Evolutionary conservation across 2,888 invertebrate genomes (phyloP), one percentile per base, ranked within the genome.

Genomic region (Carcina quercana): DNA sequence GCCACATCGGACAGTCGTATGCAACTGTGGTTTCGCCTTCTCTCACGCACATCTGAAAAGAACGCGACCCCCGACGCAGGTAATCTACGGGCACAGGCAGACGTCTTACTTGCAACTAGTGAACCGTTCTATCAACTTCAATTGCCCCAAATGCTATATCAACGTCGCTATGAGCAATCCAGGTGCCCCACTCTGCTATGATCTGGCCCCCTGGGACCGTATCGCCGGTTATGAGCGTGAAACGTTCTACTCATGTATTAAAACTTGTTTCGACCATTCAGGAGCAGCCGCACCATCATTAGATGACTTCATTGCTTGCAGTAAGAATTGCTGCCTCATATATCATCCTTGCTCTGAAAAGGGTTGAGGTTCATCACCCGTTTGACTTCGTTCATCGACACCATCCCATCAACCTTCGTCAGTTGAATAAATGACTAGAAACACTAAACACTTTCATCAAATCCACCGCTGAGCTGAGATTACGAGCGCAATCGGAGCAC

Each of bases 81-180:
- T 1, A 3, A 30, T 5, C 10, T 22, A n/a, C 13, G 21, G 8
- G 21, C 3, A 21, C 3, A 5, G 5, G n/a, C 3, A 21, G 8
- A 14, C 10, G n/a, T 2, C 7, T 11, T 19, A 13, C 4, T 28
- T 19, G 28, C 12, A 14, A 28, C 8, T 11, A 13, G 6, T 12
- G 8, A 11, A 19, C 12, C 28, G 28, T 28, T 17, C 10, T 10
- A n/a, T 14, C 21, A 14, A 22, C 22, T 11, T 21, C 14, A 30
- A 22, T 21, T 30, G 30, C 30, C 21, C 13, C 21, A 30, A 20
- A 14, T 30, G 30, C 30, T 14, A 22, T 13, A 22, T 17, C 22
- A 30, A 30, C 7, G n/a, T 30, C 22, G 13, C 13, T 30, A 21
- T 30, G 22, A 11, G 10, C 21, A 30, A 30, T 22, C 12, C 4